Percentiles rank a stretch among this genome's conserved stretches.
Evolutionary conservation across 1,140 invertebrate genomes (phyloP).

Genomic region (Trachymyrmex septentrionalis): DNA sequence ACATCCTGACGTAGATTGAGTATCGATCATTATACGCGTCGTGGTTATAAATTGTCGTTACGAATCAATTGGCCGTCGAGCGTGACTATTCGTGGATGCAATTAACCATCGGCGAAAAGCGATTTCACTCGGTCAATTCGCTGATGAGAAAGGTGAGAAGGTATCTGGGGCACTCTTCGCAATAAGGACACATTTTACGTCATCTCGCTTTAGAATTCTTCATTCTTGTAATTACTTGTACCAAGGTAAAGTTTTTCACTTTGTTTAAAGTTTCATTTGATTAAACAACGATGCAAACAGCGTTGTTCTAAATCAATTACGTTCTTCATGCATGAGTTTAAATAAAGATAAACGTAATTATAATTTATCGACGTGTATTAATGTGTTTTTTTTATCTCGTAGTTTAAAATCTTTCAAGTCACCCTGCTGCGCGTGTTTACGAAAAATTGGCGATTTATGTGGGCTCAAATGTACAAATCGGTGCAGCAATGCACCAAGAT

Average conservation of each 20-base stretch:
- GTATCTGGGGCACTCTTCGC: conserved; percentile 5
- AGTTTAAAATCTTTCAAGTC: not conserved
- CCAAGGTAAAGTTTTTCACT: not conserved
- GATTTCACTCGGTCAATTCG: conserved; percentile 55
- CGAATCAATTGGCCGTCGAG: conserved; percentile 71
- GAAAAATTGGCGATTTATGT: conserved; percentile 10
- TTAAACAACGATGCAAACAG: not conserved
- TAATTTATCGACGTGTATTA: not conserved
- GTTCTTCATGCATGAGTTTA: not conserved
- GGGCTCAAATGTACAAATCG: conserved; percentile 22
- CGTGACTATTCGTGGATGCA: conserved; percentile 68
- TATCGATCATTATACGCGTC: conserved; percentile 71
- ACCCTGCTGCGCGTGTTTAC: not conserved
- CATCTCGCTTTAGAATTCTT: not conserved
- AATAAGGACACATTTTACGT: conserved; percentile 13
- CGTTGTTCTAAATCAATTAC: not conserved
- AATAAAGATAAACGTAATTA: not conserved
- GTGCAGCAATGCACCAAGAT: conserved; percentile 40
- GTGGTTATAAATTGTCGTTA: conserved; percentile 73
- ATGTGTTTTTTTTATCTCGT: not conserved
- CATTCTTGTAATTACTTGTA: not conserved
- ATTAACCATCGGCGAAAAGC: conserved; percentile 68
- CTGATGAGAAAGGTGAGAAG: conserved; percentile 44
- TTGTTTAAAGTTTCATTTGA: not conserved
- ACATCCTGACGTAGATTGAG: conserved; percentile 71